These are phyloP conservation scores for Bucco capensis DNA, from an alignment of 2,113 vertebrate genomes.

Conservation along the genomic window DNA sequence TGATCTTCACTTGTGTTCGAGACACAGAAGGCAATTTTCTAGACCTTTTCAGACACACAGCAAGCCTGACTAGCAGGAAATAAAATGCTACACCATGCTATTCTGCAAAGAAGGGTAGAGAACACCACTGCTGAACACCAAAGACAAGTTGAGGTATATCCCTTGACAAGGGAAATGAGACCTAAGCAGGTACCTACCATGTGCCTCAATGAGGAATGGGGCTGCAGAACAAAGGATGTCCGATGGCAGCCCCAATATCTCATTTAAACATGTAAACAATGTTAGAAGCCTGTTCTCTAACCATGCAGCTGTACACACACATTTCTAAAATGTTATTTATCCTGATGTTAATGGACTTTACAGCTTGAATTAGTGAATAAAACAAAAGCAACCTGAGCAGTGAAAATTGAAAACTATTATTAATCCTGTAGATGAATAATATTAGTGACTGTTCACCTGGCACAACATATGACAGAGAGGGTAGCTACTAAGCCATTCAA, in stretches of 20 bases:
- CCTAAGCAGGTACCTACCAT: not conserved
- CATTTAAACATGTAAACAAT: not conserved
- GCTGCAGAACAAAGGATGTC: not conserved
- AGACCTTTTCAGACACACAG: not conserved
- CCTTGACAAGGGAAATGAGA: not conserved
- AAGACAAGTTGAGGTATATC: not conserved
- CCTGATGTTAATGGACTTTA: not conserved
- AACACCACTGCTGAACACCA: not conserved
- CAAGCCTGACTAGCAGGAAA: not conserved
- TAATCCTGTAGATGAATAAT: not conserved
- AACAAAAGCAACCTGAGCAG: not conserved
- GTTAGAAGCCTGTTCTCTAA: not conserved
- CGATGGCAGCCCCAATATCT: rapidly evolving
- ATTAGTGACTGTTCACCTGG: not conserved
- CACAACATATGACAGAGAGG: not conserved
- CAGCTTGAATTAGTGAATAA: not conserved
- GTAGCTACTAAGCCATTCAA: not conserved
- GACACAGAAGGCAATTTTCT: not conserved
- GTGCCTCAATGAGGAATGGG: not conserved
- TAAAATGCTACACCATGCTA: not conserved
- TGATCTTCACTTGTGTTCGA: not conserved
- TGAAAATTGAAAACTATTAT: not conserved
- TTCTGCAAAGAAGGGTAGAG: not conserved
- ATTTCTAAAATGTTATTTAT: not conserved
- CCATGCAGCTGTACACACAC: not conserved